These are phyloP conservation scores for Uria lomvia DNA, from an alignment of 2,113 vertebrate genomes.

Conservation along the genomic window DNA sequence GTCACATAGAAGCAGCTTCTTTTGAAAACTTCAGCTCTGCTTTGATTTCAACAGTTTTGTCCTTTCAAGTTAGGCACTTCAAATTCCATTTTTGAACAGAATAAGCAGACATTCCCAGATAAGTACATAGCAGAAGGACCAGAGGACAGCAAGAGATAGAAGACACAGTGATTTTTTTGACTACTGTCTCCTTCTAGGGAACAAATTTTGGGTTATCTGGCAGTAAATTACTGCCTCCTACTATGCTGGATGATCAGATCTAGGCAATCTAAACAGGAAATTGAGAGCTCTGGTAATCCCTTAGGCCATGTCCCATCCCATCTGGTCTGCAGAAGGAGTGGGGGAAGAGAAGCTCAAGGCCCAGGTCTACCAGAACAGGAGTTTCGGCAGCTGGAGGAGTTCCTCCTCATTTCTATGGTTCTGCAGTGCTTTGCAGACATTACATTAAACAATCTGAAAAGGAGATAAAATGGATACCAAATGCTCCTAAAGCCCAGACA, in stretches of 20 bases:
- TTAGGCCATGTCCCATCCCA: background rate
- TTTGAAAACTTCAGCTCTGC: background rate
- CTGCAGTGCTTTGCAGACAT: background rate
- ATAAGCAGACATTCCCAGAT: background rate
- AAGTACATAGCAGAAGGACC: background rate
- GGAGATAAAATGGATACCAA: background rate
- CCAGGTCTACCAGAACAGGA: background rate
- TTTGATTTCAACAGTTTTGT: background rate
- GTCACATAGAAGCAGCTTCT: background rate
- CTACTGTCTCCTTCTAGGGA: background rate
- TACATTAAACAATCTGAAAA: background rate
- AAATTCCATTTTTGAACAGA: background rate
- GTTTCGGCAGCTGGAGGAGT: background rate
- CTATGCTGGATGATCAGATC: background rate
- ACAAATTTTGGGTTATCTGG: background rate
- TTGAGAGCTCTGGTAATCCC: background rate
- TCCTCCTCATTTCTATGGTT: background rate
- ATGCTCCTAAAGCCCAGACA: background rate
- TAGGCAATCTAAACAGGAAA: background rate
- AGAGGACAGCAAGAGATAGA: background rate
- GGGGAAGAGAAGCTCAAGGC: background rate
- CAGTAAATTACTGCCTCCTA: background rate
- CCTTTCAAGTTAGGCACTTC: background rate
- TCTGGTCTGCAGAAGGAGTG: background rate
- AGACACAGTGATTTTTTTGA: background rate